Conservation (phyloP, 1,140 invertebrate genomes). For the Calosoma granatense region DNA sequence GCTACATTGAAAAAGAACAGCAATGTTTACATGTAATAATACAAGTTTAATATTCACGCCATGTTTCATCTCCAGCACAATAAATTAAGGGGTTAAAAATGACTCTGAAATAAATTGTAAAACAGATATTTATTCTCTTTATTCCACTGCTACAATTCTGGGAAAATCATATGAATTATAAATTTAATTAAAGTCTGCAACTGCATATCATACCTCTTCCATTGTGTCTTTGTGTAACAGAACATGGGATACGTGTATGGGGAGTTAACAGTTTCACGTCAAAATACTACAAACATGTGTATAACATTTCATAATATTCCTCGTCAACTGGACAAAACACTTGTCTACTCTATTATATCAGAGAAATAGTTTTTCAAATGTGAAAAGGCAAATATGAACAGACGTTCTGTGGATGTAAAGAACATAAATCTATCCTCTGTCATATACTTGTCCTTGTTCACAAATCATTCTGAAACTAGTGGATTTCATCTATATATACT, state of each 20-base stretch:
- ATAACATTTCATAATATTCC: background rate
- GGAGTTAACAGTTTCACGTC: too few relatives aligned
- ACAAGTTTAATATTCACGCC: background rate
- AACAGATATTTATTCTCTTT: slow-evolving; percentile 4
- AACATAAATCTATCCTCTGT: too few relatives aligned
- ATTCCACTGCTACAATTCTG: background rate
- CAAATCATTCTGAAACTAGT: too few relatives aligned
- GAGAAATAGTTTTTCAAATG: too few relatives aligned
- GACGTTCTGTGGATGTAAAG: too few relatives aligned
- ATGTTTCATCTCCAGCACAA: background rate
- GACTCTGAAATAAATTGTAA: background rate
- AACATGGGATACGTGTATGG: too few relatives aligned
- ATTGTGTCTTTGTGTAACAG: slow-evolving; percentile 2
- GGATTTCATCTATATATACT: too few relatives aligned
- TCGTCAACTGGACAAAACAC: background rate
- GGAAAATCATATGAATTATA: slow-evolving; percentile 1
- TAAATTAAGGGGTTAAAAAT: slow-evolving; percentile 8
- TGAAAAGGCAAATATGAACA: too few relatives aligned
- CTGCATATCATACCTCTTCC: slow-evolving; percentile 1
- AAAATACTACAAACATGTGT: background rate
- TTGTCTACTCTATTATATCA: background rate
- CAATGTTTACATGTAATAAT: background rate
- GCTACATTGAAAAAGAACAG: background rate
- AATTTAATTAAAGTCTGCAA: slow-evolving; percentile 8
- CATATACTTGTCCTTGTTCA: too few relatives aligned